Conservation (phyloP, 2,113 vertebrate species). For the Cricetomys ansorgei region DNA sequence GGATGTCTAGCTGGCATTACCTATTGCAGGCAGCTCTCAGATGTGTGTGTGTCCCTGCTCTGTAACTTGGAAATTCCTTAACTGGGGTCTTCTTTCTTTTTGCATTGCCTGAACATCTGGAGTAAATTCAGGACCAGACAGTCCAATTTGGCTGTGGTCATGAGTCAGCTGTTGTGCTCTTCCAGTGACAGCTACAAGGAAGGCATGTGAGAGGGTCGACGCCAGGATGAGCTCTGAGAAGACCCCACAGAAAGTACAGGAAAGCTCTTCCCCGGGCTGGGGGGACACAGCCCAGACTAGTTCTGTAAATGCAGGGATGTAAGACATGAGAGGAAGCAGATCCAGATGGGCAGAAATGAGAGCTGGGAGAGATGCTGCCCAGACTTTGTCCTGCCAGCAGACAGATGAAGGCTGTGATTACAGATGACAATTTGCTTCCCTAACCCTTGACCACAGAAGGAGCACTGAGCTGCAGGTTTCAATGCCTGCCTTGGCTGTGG, state of each 20-base stretch:
- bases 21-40: not conserved
- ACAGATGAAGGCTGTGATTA: not conserved
- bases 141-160: conserved; percentile 68
- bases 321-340: rapidly evolving
- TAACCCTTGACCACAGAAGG: not conserved
- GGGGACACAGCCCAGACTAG: not conserved
- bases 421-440: conserved; percentile 30
- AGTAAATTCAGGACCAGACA: conserved; percentile 54
- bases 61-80: not conserved
- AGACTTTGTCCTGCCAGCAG: not conserved
- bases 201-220: not conserved
- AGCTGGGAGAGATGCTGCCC: not conserved
- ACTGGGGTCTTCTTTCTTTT: not conserved
- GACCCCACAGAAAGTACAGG: not conserved
- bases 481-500: not conserved
- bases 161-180: conserved; percentile 58
- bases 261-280: not conserved
- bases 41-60: not conserved
- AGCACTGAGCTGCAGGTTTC: not conserved
- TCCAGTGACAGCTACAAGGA: not conserved
- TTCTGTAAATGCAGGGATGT: not conserved
- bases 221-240: not conserved
- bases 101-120: conserved; percentile 55
- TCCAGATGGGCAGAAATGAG: not conserved
- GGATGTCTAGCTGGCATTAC: no score